Evolutionary conservation across 2,113 vertebrate species (phyloP).

Genomic region (Mus musculus): GRCm39 chr9:51052001-51052500

Average conservation of each 20-base stretch:
- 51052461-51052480: constrained; percentile 86
- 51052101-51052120: neutral
- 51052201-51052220: constrained; percentile 25
- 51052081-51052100: neutral
- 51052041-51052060: neutral
- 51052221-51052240: constrained; percentile 51
- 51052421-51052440: neutral
- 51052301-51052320: constrained; percentile 27
- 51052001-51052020: neutral
- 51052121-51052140: constrained; percentile 47
- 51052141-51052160: constrained; percentile 48
- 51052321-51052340: constrained; percentile 60
- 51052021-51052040: neutral
- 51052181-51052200: constrained; percentile 60
- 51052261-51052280: neutral
- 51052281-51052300: constrained; percentile 66
- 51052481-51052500: constrained; percentile 94
- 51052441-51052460: rapidly evolving
- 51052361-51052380: neutral
- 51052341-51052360: neutral
- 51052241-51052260: constrained; percentile 52
- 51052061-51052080: neutral
- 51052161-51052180: constrained; percentile 48
- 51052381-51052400: neutral
- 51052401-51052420: neutral